A percentile compares a stretch with the other conserved stretches of the same genome.
Conservation (phyloP, 2,113 vertebrate genomes). For the Megalops atlanticus region DNA sequence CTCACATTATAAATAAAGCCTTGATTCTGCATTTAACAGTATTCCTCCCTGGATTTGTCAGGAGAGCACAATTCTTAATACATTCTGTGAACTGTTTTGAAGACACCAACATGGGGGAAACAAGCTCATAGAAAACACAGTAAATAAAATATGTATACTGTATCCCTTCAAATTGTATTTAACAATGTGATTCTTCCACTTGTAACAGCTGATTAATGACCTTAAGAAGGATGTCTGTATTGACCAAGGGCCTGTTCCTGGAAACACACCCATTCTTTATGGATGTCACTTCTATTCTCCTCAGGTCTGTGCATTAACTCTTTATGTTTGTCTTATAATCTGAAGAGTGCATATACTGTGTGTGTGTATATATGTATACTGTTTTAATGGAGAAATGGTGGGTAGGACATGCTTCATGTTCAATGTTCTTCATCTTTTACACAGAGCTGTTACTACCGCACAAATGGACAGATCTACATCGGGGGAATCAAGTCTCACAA, state of each 20-base stretch:
- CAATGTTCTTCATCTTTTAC: background rate
- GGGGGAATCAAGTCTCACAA: slow-evolving; percentile 52
- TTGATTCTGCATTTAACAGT: background rate
- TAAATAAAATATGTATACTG: no score
- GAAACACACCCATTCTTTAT: slow-evolving; percentile 57
- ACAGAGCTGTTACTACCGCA: slow-evolving; percentile 50
- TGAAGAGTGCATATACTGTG: no score
- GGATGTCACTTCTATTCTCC: slow-evolving; percentile 42
- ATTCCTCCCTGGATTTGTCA: background rate
- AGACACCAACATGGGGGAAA: no score
- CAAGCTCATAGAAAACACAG: background rate
- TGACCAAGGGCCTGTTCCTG: slow-evolving; percentile 61
- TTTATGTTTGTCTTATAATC: no score
- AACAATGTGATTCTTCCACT: background rate
- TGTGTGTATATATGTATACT: no score
- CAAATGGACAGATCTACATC: slow-evolving; percentile 52
- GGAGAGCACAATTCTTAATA: background rate
- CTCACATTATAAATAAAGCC: background rate
- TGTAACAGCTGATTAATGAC: slow-evolving; percentile 50
- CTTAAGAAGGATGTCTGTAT: slow-evolving; percentile 48
- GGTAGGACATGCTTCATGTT: no score
- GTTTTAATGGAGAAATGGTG: background rate
- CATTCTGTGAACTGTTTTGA: no score
- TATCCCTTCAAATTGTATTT: background rate
- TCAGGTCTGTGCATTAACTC: slow-evolving; percentile 50